Evolutionary conservation across 2,113 vertebrate species (phyloP), one percentile per base, ranked within the genome.

Genomic region (Ictalurus punctatus): DNA sequence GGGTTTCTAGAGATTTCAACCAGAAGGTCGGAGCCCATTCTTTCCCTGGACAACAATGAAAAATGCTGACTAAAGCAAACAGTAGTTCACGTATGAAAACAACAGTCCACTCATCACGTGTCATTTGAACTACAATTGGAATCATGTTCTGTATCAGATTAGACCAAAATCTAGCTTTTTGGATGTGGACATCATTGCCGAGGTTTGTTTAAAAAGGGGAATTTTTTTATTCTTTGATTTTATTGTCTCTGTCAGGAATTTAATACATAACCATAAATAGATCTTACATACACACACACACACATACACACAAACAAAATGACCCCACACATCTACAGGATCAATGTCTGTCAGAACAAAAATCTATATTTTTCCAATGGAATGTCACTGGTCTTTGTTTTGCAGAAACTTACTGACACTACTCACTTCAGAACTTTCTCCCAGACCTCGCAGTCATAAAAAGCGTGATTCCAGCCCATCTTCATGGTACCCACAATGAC

Each of bases 381-480:
- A 12, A n/a, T n/a, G 48, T 79, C 5, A 54, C 12, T 52, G 5
- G 23, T 30, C n/a, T 86, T 78, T 54, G 37, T 86, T 48, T 48
- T n/a, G 23, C 40, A 44, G 34, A 40, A 23, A n/a, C 6, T 3
- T 48, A 81, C 27, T 40, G 6, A 83, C 30, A 37, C 10, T 23
- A 97, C 98, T 96, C 94, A 99, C 98, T 96, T 98, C 89, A 99
- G 97, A 93, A 99, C 95, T 91, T 96, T 97, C 94, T 99, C 98
- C 98, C 98, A 99, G 58, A 95, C 94, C 92, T 98, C 96, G 79
- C 97, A 99, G 94, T 99, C 97, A 92, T 99, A 99, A 94, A 98
- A 99, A 87, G 98, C 98, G 0, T 99, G 98, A 93, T 93, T 99
- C 98, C 98, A 99, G 90, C 98, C 97, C 98, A 99, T 99, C 95